Evolutionary conservation across 2,113 vertebrate species (phyloP), one percentile per base, ranked within the genome.

Genomic region (Lynx canadensis): DNA sequence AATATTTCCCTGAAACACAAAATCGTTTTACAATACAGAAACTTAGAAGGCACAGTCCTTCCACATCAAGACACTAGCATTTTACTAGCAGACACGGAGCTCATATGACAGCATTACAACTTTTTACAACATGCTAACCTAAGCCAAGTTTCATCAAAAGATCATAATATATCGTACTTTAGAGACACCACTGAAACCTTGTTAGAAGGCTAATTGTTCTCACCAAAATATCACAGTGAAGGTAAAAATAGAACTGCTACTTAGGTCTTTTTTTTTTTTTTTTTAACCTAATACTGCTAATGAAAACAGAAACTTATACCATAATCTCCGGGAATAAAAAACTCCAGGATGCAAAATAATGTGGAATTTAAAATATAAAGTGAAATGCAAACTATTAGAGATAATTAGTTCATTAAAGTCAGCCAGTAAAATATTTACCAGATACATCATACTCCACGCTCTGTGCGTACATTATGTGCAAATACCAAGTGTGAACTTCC

Each of bases 61-160:
- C 52, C 81, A 92, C 92, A 87, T 79, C 57, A 88, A 89, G 19
- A 36, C 38, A 80, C 45, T 52, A 89, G 33, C 80, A 92, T 48
- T 68, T 74, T 71, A 69, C 38, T n/a, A 95, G 23, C 15, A 93
- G 41, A 81, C 25, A 89, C 5, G 1, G 10, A 83, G 19, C 52
- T 95, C n/a, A 68, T 2, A 18, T 78, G 41, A 89, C 74, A 94
- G 60, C 21, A 93, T 88, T 63, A 85, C 55, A 92, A 76, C 19
- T 87, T 57, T 78, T 84, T 45, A 41, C 88, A 65, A 73, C 6
- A 18, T 55, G 36, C 80, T 92, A 92, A 86, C 3, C 14, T 10
- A 91, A 76, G n/a, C 23, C 66, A 93, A 85, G n/a, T 80, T 80
- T 80, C 79, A 94, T 31, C 68, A 93, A 94, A 94, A 95, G 57